Evolutionary conservation across 2,888 invertebrate species (phyloP), one percentile per base, ranked within the genome.

Genomic region (Notodonta dromedarius): DNA sequence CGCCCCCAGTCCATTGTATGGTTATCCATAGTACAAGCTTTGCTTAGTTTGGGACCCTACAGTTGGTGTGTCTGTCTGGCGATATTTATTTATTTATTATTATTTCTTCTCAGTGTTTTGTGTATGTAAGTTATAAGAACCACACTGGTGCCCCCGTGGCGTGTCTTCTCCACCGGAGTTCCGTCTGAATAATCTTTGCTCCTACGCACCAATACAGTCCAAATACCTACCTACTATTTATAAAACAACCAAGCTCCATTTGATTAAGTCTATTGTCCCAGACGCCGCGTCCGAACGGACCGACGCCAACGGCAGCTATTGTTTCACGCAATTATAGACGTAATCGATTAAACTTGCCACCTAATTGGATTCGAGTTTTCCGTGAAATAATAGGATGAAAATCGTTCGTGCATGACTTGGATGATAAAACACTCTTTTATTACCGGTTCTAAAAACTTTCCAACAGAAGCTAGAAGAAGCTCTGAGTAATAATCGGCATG

Each of bases 241-340:
- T 56, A 24, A 56, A 44, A 16, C 16, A 24, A 39, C 54, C 54
- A 56, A 56, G 42, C 13, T 65, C 61, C 54, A 54, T 54, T 54
- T 56, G 51, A 65, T 65, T 63, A 71, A 14, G 32, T 42, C 63
- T 24, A 65, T 69, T 71, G 69, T 74, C 51, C 60, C 13, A 12
- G 7, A 35, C 44, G 24, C 32, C 55, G 57, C 60, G 24, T 54
- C 59, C 13, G 35, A 58, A 46, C 57, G 61, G 58, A 61, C 53
- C n/a, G 12, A 39, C 56, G 51, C 44, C 61, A 55, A 59, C 57
- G 64, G 64, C 60, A 65, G 42, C 63, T 56, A 74, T 69, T 74
- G 69, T 74, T 57, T 42, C 24, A 57, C 40, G 42, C 56, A 44
- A 56, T 56, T 56, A 56, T 56, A 56, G 56, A 56, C 56, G 42